phyloP scores from a whole-genome alignment of 2,797 vertebrate species.

The Alcedo quadribrachys region DNA sequence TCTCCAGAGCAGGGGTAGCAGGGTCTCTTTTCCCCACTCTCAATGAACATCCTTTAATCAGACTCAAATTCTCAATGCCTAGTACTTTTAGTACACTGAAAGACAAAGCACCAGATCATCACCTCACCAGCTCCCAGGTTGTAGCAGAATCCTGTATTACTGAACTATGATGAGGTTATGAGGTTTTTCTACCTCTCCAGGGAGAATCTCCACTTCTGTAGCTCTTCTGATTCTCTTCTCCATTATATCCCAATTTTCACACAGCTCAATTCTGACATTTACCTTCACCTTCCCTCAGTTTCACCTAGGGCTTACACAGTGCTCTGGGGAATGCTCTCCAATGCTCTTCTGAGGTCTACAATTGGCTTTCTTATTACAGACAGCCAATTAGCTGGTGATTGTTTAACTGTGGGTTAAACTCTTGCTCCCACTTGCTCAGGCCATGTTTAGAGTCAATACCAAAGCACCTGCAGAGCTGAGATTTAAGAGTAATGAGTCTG shows the following conservation, averaged over 20 bases:
- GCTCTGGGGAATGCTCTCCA: neutral
- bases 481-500: neutral
- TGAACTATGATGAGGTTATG: neutral
- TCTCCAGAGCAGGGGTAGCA: neutral
- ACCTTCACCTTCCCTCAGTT: neutral
- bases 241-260: neutral
- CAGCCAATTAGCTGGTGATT: neutral
- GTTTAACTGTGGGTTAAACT: neutral
- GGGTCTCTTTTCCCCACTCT: neutral
- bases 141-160: neutral
- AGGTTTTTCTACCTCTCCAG: neutral
- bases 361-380: neutral
- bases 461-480: neutral
- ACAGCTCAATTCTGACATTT: neutral
- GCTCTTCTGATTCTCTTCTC: neutral
- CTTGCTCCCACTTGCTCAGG: neutral
- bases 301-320: neutral
- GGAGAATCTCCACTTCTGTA: neutral
- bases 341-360: neutral
- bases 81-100: too few relatives aligned
- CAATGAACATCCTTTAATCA: neutral
- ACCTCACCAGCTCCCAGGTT: neutral
- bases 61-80: neutral
- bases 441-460: neutral
- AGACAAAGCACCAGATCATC: too few relatives aligned